Base-by-base conservation (phyloP, 2,888 invertebrate species). In the Rhopalosiphum nymphaeae region DNA sequence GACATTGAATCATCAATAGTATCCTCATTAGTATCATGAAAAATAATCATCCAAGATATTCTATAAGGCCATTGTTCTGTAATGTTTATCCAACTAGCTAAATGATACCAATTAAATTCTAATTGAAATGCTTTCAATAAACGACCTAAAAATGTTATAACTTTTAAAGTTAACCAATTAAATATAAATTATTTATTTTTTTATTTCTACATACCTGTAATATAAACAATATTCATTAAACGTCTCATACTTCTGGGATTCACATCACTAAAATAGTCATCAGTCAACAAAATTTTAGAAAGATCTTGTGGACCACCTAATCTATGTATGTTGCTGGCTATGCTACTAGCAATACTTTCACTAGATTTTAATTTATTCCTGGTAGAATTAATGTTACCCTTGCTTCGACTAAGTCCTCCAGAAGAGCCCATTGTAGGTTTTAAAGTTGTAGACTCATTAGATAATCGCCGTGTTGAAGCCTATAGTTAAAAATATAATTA, bases 1-100 rank as follows among this genome's bases (percentile, higher is more conserved):
- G 99, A 97, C 88, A 97, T 97, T 95, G 97, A 97, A 96, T 99
- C 99, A 94, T 99, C 99, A 90, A 98, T 97, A 95, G 97, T 97
- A 56, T 98, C 98, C 96, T 99, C 99, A 95, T 97, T 97, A 94
- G 98, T 97, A 96, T 99, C 99, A 96, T 98, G 98, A 96, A 98
- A 98, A 95, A 99, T 97, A 95, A 99, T 99, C 95, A 99, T 98
- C 99, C 99, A 99, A 29, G 99, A 99, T 53, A 99, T 98, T 94
- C 99, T 97, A 96, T 99, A 98, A 0, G 99, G 99, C 99, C 99
- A 99, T 96, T 99, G 99, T 96, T 99, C 99, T 0, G 99, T 99
- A 94, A 99, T 97, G 96, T 99, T 99, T 95, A 99, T 98, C 99
- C 99, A 99, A 94, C 98, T 98, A 95, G 99, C 99, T 95, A 99